Evolutionary conservation across 2,797 vertebrate genomes (phyloP).

Genomic region (Paratrypauchen microcephalus): DNA sequence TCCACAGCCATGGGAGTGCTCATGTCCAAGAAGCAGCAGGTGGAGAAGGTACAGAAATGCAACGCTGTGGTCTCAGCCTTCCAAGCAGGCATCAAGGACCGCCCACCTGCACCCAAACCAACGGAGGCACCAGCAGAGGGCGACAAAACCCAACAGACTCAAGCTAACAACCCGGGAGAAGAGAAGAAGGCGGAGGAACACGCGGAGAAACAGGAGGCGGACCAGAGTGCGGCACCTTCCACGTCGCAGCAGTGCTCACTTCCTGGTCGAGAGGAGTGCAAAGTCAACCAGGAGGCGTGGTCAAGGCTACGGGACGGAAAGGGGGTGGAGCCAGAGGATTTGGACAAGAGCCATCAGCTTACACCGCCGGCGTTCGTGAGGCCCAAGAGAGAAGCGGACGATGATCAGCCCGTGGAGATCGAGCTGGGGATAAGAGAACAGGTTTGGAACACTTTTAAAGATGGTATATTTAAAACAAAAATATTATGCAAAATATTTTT

Average conservation of each 20-base stretch:
- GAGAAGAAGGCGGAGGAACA: slow-evolving; percentile 68
- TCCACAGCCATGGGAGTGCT: slow-evolving; percentile 91
- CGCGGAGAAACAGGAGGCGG: slow-evolving; percentile 70
- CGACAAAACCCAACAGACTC: slow-evolving; percentile 73
- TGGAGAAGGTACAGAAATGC: slow-evolving; percentile 97
- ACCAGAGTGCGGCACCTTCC: slow-evolving; percentile 60
- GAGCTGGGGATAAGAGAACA: slow-evolving; percentile 84
- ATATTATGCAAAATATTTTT: too few relatives aligned
- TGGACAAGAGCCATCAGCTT: slow-evolving; percentile 86
- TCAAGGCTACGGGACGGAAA: slow-evolving; percentile 90
- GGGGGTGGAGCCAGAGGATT: slow-evolving; percentile 92
- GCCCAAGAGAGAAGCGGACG: slow-evolving; percentile 85
- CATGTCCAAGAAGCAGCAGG: slow-evolving; percentile 92
- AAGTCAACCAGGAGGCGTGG: slow-evolving; percentile 87
- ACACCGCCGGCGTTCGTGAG: slow-evolving; percentile 87
- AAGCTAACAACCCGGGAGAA: slow-evolving; percentile 52
- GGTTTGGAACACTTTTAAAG: slow-evolving; percentile 55
- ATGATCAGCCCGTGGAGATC: slow-evolving; percentile 86
- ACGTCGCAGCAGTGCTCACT: slow-evolving; percentile 65
- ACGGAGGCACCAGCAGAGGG: slow-evolving; percentile 74
- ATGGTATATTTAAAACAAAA: too few relatives aligned
- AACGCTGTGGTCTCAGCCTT: slow-evolving; percentile 92
- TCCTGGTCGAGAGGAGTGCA: slow-evolving; percentile 71
- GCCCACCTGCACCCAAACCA: slow-evolving; percentile 61
- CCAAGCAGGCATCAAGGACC: slow-evolving; percentile 88